Percentiles rank a stretch among this genome's conserved stretches.
Evolutionary conservation across 2,888 invertebrate genomes (phyloP).

Genomic region (Rhabditoides inermis): DNA sequence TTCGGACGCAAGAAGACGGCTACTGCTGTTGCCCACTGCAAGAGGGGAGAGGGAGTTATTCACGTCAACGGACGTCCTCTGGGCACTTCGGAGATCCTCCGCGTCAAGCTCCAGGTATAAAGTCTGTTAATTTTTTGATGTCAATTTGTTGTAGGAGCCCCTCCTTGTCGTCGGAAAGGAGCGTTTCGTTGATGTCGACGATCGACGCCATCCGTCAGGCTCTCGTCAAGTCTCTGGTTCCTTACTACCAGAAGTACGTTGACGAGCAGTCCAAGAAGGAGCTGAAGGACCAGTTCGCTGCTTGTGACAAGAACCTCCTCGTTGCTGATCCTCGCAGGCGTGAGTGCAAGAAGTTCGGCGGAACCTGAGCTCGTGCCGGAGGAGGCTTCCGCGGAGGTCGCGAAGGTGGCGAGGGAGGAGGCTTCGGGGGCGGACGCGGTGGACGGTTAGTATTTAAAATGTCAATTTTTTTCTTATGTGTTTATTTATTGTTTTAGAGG

Average conservation of each 20-base stretch:
- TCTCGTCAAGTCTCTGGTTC: conserved; percentile 76
- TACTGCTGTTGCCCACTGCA: conserved; percentile 97
- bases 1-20: conserved; percentile 99
- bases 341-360: conserved; percentile 99
- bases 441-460: too few species aligned
- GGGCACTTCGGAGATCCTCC: conserved; percentile 86
- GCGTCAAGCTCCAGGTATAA: conserved; percentile 66
- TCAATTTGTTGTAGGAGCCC: too few species aligned
- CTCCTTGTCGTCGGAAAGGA: conserved; percentile 64
- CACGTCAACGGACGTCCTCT: conserved; percentile 82
- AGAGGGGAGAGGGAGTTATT: conserved; percentile 83
- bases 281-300: conserved; percentile 92
- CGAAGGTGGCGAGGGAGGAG: conserved; percentile 17
- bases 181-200: conserved; percentile 85
- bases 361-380: conserved; percentile 71
- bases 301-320: conserved; percentile 90
- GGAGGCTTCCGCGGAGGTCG: conserved; percentile 15
- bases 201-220: conserved; percentile 83
- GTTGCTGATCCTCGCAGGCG: conserved; percentile 97
- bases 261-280: conserved; percentile 99
- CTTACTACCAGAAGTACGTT: conserved; percentile 71
- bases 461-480: too few species aligned
- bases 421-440: conserved; percentile 46
- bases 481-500: too few species aligned
- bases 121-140: too few species aligned